These are phyloP conservation scores for Peromyscus melanophrys DNA, from an alignment of 2,797 vertebrate genomes.

Conservation along the genomic window DNA sequence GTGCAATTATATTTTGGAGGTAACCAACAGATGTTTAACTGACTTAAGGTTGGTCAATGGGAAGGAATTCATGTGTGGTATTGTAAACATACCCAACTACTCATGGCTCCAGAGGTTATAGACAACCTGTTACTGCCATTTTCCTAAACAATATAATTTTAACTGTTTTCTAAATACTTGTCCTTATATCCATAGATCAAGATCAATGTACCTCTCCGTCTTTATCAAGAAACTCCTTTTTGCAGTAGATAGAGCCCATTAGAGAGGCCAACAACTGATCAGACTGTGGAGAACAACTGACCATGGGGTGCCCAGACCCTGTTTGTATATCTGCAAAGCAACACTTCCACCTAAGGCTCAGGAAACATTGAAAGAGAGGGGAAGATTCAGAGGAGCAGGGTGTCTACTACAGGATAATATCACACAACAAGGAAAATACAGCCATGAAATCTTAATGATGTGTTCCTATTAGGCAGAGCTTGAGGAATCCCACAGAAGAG, in stretches of 20 bases:
- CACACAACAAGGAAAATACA: neutral
- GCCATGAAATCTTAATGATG: neutral
- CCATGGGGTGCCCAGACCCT: neutral
- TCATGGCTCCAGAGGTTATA: neutral
- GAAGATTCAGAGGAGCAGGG: neutral
- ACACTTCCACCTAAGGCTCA: neutral
- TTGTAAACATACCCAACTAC: neutral
- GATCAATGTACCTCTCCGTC: neutral
- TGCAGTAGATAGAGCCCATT: neutral
- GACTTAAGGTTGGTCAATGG: no score
- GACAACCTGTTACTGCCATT: neutral
- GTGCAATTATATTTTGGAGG: neutral
- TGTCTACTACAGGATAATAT: neutral
- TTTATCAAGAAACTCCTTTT: neutral
- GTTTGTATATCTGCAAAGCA: neutral
- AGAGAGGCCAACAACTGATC: neutral
- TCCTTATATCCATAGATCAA: neutral
- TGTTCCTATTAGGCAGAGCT: neutral
- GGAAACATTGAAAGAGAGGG: no score
- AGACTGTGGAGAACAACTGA: neutral
- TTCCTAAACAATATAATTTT: neutral
- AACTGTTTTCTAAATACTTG: neutral
- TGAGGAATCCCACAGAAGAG: neutral
- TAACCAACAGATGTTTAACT: neutral
- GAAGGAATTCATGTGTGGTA: neutral